Evolutionary conservation across 2,797 vertebrate genomes (phyloP).

Genomic region (Cyprinodon diabolis): DNA sequence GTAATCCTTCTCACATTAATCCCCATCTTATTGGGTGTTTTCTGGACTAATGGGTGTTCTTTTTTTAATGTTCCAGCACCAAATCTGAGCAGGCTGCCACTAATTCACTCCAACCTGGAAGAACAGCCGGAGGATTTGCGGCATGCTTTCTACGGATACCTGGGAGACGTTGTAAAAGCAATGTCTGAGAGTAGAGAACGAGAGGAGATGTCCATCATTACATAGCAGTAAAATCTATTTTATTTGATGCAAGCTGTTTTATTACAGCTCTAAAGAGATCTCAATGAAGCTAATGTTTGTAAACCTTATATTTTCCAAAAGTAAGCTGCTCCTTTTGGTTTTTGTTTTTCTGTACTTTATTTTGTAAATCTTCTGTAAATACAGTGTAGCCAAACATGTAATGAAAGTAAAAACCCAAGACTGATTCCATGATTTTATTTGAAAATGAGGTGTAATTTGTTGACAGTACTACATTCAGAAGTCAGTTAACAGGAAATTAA

Average conservation of each 20-base stretch:
- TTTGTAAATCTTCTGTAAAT: slow-evolving; percentile 24
- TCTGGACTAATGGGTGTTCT: slow-evolving; percentile 11
- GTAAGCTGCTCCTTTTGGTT: background rate
- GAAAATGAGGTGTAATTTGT: slow-evolving; percentile 45
- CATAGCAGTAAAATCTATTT: slow-evolving; percentile 59
- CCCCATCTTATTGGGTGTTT: background rate
- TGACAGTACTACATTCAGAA: slow-evolving; percentile 49
- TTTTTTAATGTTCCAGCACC: slow-evolving; percentile 75
- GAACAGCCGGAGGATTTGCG: slow-evolving; percentile 92
- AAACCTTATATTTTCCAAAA: background rate
- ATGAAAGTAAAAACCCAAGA: slow-evolving; percentile 12
- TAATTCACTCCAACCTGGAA: slow-evolving; percentile 93
- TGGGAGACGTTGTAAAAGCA: slow-evolving; percentile 84
- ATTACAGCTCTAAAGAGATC: slow-evolving; percentile 5
- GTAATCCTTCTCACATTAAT: slow-evolving; percentile 70
- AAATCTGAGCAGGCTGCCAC: slow-evolving; percentile 84
- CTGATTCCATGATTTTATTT: slow-evolving; percentile 55
- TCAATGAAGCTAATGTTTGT: background rate
- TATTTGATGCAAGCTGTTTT: background rate
- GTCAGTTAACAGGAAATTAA: slow-evolving; percentile 39
- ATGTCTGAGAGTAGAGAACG: slow-evolving; percentile 91
- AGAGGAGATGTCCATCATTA: slow-evolving; percentile 96
- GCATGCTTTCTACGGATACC: slow-evolving; percentile 87
- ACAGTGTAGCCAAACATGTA: slow-evolving; percentile 10
- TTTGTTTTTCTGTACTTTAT: background rate